These are phyloP conservation scores for Thera obeliscata DNA, from an alignment of 2,888 invertebrate genomes.

Conservation along the genomic window DNA sequence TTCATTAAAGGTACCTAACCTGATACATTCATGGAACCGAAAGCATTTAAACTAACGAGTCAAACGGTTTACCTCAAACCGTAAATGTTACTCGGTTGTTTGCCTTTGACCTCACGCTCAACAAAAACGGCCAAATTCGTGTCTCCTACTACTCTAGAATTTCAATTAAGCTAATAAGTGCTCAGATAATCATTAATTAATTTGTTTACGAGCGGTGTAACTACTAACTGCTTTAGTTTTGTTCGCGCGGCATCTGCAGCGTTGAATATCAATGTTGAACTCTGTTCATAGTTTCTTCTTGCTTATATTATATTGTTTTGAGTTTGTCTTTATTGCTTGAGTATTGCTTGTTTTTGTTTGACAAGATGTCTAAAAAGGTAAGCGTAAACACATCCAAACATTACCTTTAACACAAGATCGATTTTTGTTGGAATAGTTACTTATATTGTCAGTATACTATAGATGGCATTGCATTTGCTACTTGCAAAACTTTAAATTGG, in stretches of 20 bases:
- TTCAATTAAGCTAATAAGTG: slow-evolving; percentile 37
- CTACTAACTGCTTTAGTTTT: slow-evolving; percentile 27
- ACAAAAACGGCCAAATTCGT: slow-evolving; percentile 38
- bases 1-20: not conserved
- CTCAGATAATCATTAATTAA: slow-evolving; percentile 38
- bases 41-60: slow-evolving; percentile 16
- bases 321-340: too few relatives aligned
- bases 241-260: slow-evolving; percentile 4
- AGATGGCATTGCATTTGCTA: too few relatives aligned
- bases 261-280: slow-evolving; percentile 6
- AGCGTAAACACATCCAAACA: not conserved
- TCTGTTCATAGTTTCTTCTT: not conserved
- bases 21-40: not conserved
- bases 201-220: slow-evolving; percentile 37
- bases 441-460: too few relatives aligned
- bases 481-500: too few relatives aligned
- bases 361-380: not conserved
- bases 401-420: not conserved
- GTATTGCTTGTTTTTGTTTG: too few relatives aligned
- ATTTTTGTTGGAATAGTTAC: too few relatives aligned
- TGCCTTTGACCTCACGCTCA: slow-evolving; percentile 57
- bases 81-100: slow-evolving; percentile 55
- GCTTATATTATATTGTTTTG: too few relatives aligned
- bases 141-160: slow-evolving; percentile 33
- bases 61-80: slow-evolving; percentile 42